These are phyloP conservation scores for Cosmia pyralina DNA, from an alignment of 2,888 invertebrate genomes.

Conservation along the genomic window DNA sequence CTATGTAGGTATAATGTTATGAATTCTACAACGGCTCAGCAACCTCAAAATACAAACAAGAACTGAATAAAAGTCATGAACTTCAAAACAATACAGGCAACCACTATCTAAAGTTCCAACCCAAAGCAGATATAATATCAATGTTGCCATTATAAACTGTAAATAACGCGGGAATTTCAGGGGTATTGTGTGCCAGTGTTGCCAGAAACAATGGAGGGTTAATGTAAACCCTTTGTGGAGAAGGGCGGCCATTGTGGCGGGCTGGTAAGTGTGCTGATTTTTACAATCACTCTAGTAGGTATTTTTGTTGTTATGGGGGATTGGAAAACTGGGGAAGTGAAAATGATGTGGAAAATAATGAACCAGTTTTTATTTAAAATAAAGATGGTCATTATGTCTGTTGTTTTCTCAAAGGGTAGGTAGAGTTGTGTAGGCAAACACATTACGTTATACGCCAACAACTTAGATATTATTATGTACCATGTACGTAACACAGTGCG, in stretches of 20 bases:
- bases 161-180: constrained; percentile 56
- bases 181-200: constrained; percentile 47
- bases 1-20: too few relatives aligned
- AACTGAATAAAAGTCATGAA: constrained; percentile 23
- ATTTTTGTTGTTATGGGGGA: constrained; percentile 26
- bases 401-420: background rate
- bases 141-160: constrained; percentile 57
- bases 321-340: constrained; percentile 27
- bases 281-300: constrained; percentile 43
- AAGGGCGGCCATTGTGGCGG: constrained; percentile 56
- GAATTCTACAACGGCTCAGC: too few relatives aligned
- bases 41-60: constrained; percentile 1
- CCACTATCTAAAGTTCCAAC: constrained; percentile 40
- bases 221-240: constrained; percentile 57
- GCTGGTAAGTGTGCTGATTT: constrained; percentile 48
- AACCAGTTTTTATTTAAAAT: background rate
- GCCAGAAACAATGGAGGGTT: constrained; percentile 56
- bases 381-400: background rate
- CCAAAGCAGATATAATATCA: constrained; percentile 60
- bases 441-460: background rate
- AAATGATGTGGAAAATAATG: background rate
- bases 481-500: too few relatives aligned
- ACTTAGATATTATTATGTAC: too few relatives aligned
- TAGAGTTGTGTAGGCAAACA: too few relatives aligned
- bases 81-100: constrained; percentile 19